phyloP scores from a whole-genome alignment of 2,888 invertebrate genomes.

The Andrena marginata region DNA sequence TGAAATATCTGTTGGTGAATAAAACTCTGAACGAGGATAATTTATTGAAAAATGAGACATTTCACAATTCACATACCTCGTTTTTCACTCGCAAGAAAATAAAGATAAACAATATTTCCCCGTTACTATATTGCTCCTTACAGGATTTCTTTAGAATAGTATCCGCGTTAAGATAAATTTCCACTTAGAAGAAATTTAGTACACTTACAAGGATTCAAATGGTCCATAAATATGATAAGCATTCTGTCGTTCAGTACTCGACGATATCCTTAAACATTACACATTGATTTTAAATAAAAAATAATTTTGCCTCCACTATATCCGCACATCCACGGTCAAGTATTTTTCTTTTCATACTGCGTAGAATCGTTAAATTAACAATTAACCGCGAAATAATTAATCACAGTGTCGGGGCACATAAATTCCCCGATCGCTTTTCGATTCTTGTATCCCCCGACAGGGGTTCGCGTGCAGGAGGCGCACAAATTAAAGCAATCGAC shows the following conservation, averaged over 20 bases:
- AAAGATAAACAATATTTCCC: too few species aligned
- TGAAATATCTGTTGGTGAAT: constrained; percentile 11
- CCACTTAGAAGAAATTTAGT: constrained; percentile 4
- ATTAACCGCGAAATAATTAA: constrained; percentile 22
- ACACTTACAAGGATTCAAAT: not conserved
- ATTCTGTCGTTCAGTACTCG: too few species aligned
- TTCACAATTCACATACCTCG: too few species aligned
- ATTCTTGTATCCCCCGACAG: constrained; percentile 12
- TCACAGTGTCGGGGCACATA: not conserved
- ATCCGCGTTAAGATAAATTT: not conserved
- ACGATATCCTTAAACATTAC: too few species aligned
- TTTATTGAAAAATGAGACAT: not conserved
- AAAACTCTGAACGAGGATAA: not conserved
- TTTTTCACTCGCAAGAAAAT: too few species aligned
- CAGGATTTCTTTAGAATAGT: too few species aligned
- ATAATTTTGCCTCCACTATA: not conserved
- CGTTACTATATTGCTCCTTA: too few species aligned
- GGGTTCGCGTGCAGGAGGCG: constrained; percentile 41
- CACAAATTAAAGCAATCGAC: constrained; percentile 32
- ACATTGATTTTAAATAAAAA: not conserved
- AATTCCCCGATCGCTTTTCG: constrained; percentile 19
- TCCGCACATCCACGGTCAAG: too few species aligned
- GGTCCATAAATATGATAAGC: constrained; percentile 32
- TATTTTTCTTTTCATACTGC: not conserved
- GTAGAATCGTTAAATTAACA: constrained; percentile 13